A percentile compares a stretch with the other conserved stretches of the same genome.
These are phyloP conservation scores for Maniola jurtina DNA, from an alignment of 1,140 invertebrate species.

Conservation along the genomic window DNA sequence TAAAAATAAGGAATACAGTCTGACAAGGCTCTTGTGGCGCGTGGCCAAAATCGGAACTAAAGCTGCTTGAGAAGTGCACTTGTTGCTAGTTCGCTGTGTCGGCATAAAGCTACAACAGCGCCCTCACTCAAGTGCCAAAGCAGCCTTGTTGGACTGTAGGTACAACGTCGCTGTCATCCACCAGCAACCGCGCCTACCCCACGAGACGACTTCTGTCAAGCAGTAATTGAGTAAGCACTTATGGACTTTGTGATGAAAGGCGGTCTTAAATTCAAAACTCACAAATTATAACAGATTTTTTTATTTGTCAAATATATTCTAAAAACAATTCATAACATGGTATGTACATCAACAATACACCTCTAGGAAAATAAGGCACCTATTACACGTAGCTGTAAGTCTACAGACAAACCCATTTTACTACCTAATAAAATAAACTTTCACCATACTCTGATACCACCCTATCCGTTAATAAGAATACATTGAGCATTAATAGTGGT, in stretches of 20 bases:
- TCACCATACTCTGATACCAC: conserved; percentile 40
- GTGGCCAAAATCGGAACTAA: too few species aligned
- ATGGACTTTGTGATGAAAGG: too few species aligned
- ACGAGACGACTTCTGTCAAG: too few species aligned
- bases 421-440: conserved; percentile 46
- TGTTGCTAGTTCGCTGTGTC: too few species aligned
- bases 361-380: conserved; percentile 66
- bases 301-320: conserved; percentile 70
- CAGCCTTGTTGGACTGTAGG: too few species aligned
- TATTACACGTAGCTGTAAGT: conserved; percentile 39
- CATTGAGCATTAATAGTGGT: conserved; percentile 39
- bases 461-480: conserved; percentile 28
- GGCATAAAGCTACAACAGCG: too few species aligned
- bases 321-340: conserved; percentile 70
- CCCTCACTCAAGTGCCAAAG: too few species aligned
- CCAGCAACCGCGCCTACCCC: not conserved
- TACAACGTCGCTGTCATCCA: too few species aligned
- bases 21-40: too few species aligned
- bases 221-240: too few species aligned
- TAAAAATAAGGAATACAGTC: too few species aligned
- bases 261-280: conserved; percentile 30
- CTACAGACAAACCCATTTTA: conserved; percentile 42
- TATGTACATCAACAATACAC: conserved; percentile 74
- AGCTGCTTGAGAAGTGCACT: too few species aligned
- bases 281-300: conserved; percentile 60